Evolutionary conservation across 2,888 invertebrate species (phyloP).

Genomic region (Acleris laterana): DNA sequence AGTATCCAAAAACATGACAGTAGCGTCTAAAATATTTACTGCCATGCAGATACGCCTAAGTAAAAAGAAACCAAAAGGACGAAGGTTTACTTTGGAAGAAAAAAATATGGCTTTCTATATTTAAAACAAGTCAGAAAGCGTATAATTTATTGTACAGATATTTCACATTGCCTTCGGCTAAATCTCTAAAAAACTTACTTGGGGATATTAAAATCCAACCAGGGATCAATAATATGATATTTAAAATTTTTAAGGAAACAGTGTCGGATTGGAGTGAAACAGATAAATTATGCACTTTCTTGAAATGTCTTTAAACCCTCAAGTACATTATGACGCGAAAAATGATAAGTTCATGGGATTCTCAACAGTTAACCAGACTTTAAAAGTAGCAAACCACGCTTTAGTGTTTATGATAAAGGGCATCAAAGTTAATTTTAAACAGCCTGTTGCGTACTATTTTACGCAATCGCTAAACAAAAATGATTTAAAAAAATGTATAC

Average conservation of each 20-base stretch:
- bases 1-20: slow-evolving; percentile 6
- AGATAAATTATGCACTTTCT: slow-evolving; percentile 39
- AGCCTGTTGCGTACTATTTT: slow-evolving; percentile 1
- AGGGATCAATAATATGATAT: slow-evolving; percentile 20
- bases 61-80: slow-evolving; percentile 28
- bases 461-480: neutral
- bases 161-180: slow-evolving; percentile 30
- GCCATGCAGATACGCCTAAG: slow-evolving; percentile 10
- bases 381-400: slow-evolving; percentile 1
- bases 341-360: slow-evolving; percentile 27
- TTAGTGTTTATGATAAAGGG: slow-evolving; percentile 3
- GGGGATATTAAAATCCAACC: slow-evolving; percentile 21
- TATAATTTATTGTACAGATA: slow-evolving; percentile 17
- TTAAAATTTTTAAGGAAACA: slow-evolving; percentile 28
- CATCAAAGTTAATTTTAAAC: slow-evolving; percentile 1
- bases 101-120: slow-evolving; percentile 33
- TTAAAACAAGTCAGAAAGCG: slow-evolving; percentile 27
- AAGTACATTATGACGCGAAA: slow-evolving; percentile 36
- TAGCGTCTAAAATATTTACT: slow-evolving; percentile 5
- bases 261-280: slow-evolving; percentile 1
- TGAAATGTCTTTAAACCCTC: slow-evolving; percentile 41
- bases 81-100: slow-evolving; percentile 28
- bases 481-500: neutral
- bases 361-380: neutral
- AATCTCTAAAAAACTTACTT: slow-evolving; percentile 28